phyloP scores from a whole-genome alignment of 2,797 vertebrate genomes.

The Enteromius afrohamiltoni region DNA sequence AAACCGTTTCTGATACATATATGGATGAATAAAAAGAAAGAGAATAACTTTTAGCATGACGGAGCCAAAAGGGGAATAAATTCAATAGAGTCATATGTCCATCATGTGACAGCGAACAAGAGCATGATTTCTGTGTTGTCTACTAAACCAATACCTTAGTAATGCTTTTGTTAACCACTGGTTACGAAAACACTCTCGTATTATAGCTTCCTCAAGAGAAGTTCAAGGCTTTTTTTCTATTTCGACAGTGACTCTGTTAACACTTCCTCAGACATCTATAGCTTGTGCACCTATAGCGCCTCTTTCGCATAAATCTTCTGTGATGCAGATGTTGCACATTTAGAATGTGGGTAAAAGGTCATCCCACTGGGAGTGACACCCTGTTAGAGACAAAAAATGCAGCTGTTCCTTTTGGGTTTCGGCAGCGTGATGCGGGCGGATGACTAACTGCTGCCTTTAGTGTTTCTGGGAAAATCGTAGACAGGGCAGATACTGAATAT shows the following conservation, averaged over 20 bases:
- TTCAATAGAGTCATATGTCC: neutral
- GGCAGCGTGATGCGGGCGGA: constrained; percentile 41
- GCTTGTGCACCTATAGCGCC: neutral
- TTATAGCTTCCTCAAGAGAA: neutral
- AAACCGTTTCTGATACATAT: neutral
- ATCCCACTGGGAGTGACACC: constrained; percentile 61
- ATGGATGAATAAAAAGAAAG: neutral
- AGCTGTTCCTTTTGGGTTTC: constrained; percentile 64
- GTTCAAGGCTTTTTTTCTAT: neutral
- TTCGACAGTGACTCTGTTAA: neutral
- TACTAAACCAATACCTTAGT: neutral
- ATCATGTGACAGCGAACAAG: constrained; percentile 6
- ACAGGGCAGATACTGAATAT: constrained; percentile 31
- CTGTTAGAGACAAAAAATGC: constrained; percentile 66
- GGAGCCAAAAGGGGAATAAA: neutral
- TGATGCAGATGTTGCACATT: constrained; percentile 76
- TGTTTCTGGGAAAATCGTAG: constrained; percentile 20
- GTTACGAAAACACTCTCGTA: neutral
- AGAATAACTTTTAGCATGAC: neutral
- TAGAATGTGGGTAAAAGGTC: constrained; percentile 80
- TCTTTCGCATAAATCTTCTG: constrained; percentile 40
- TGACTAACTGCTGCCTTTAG: constrained; percentile 23
- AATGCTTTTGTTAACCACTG: neutral
- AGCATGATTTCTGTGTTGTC: neutral
- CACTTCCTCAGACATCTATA: neutral